Percentiles rank a stretch among this genome's conserved stretches.
phyloP scores from a whole-genome alignment of 1,140 invertebrate genomes.

The Rhopalosiphum padi region DNA sequence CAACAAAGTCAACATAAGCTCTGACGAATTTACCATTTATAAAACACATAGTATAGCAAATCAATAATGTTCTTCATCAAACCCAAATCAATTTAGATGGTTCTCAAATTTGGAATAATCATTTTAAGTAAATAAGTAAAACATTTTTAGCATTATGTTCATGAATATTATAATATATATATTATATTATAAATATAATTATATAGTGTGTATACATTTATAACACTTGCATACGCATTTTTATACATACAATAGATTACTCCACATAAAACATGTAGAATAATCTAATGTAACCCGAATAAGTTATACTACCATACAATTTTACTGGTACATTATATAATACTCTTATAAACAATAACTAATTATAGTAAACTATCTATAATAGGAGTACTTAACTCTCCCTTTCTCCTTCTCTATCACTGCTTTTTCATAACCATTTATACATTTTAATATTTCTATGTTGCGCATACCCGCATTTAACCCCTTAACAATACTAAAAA shows the following conservation, averaged over 20 bases:
- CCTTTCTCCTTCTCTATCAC: no score
- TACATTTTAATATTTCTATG: not conserved
- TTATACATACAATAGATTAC: not conserved
- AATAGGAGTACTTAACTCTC: no score
- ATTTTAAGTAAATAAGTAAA: not conserved
- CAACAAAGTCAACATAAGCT: not conserved
- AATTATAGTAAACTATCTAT: no score
- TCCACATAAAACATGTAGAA: not conserved
- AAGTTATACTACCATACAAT: not conserved
- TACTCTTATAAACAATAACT: no score
- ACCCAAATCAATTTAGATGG: not conserved
- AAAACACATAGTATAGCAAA: not conserved
- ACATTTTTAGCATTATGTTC: not conserved
- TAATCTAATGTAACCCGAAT: not conserved
- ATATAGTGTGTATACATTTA: no score
- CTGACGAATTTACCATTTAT: not conserved
- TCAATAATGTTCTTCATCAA: not conserved
- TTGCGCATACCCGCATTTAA: not conserved
- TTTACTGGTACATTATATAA: not conserved
- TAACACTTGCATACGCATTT: not conserved
- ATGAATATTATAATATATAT: not conserved
- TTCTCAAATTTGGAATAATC: not conserved
- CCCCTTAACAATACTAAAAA: not conserved
- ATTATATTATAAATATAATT: no score
- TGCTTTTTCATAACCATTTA: not conserved